Evolutionary conservation across 1,140 invertebrate species (phyloP), one percentile per base, ranked within the genome.

Genomic region (Doryteuthis pealeii): DNA sequence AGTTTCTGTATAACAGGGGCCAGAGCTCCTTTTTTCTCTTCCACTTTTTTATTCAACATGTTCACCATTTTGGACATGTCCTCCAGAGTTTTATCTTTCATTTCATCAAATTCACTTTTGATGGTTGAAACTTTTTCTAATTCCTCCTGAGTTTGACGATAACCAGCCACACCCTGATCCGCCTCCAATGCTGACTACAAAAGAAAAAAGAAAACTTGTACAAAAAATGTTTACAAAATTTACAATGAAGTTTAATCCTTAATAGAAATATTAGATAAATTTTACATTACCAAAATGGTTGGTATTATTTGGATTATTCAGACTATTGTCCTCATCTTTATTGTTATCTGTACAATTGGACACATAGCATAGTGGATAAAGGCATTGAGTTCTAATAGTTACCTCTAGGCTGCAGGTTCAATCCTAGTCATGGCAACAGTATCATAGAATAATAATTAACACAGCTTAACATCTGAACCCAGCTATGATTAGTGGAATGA

Each of bases 1-100:
- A 93, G 78, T 79, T 92, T 92, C 72, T 91, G 91, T 65, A 93
- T 90, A 1, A 93, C 82, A 5, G 92, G 91, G 4, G 91, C 90
- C 26, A 93, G 80, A 76, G 90, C 88, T 18, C 88, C 87, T 79
- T 92, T 92, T 74, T 91, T 90, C 28, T 88, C 82, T 0, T 87
- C 88, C 71, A 93, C 90, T 70, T 89, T 89, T 4, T 87, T 85
- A 49, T 88, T 89, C 3, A 93, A 83, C 75, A 91, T 86, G 15
- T 84, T 81, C 0, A 91, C 90, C 83, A 91, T 89, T 15, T 87
- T 80, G 5, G 90, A 90, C 84, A 91, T 91, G 78, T 91, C 90
- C 70, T 91, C 90, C 43, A 91, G 80, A 49, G 90, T 90, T 43
- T 89, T 83, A 1, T 90, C 90, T 80, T 91, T 91, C 72, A 88